A percentile compares a stretch with the other conserved stretches of the same genome.
Evolutionary conservation across 2,113 vertebrate genomes (phyloP).

Genomic region (Todiramphus saurophagus): DNA sequence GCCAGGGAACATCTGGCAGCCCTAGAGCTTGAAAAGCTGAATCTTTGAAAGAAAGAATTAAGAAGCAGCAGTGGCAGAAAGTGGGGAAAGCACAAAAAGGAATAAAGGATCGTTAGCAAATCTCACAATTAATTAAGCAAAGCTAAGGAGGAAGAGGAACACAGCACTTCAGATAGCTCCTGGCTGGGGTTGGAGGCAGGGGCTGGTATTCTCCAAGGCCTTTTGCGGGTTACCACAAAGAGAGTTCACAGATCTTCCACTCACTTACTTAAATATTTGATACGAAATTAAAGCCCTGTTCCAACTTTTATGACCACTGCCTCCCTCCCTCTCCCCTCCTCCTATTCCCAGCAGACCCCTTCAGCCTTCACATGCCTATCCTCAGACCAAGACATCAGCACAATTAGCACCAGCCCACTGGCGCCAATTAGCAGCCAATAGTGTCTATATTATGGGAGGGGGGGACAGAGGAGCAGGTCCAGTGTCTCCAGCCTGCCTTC

Average conservation of each 20-base stretch:
- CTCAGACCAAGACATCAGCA: constrained; percentile 78
- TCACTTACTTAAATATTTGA: constrained; percentile 80
- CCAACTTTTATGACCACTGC: constrained; percentile 73
- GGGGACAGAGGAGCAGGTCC: constrained; percentile 66
- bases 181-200: neutral
- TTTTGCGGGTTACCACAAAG: constrained; percentile 76
- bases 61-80: neutral
- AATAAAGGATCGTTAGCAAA: constrained; percentile 61
- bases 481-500: constrained; percentile 93
- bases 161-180: constrained; percentile 28
- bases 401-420: constrained; percentile 98
- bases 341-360: constrained; percentile 72
- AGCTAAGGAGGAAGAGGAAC: constrained; percentile 42
- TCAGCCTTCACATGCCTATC: constrained; percentile 64
- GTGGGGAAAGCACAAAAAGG: neutral
- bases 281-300: constrained; percentile 75
- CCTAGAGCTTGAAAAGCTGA: neutral
- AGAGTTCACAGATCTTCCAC: constrained; percentile 61
- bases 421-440: constrained; percentile 99
- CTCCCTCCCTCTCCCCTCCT: constrained; percentile 42
- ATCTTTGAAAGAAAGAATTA: neutral
- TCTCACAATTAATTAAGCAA: constrained; percentile 79
- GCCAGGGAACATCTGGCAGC: neutral
- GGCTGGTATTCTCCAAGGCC: constrained; percentile 49
- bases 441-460: constrained; percentile 78